Evolutionary conservation across 2,797 vertebrate genomes (phyloP).

Genomic region (Falco biarmicus): DNA sequence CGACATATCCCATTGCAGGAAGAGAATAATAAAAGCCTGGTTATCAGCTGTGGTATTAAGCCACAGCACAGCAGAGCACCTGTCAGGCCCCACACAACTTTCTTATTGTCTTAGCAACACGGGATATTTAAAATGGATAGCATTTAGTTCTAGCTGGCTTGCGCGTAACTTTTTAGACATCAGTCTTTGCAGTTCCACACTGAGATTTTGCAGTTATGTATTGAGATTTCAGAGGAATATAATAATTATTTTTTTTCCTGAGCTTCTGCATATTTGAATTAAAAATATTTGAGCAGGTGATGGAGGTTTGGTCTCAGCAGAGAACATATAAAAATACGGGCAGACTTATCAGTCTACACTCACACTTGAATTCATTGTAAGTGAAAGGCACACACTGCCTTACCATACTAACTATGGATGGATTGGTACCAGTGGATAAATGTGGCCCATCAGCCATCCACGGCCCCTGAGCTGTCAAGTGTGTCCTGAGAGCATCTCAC

Average conservation of each 20-base stretch:
- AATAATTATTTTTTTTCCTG: background rate
- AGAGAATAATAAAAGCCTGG: background rate
- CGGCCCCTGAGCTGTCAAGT: background rate
- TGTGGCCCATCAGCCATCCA: background rate
- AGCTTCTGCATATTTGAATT: background rate
- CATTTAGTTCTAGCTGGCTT: background rate
- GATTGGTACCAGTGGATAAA: background rate
- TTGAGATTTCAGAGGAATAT: background rate
- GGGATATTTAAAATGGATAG: background rate
- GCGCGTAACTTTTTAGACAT: background rate
- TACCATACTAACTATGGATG: background rate
- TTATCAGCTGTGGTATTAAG: background rate
- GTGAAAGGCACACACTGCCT: rapidly evolving
- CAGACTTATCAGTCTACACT: background rate
- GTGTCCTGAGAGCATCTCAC: background rate
- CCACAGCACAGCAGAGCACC: background rate
- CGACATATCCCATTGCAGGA: background rate
- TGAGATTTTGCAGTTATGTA: background rate
- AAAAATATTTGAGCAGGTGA: background rate
- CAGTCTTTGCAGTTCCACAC: background rate
- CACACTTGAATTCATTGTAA: background rate
- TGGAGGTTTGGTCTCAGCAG: background rate
- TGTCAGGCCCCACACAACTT: background rate
- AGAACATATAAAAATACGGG: background rate
- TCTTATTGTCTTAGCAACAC: background rate